A percentile compares a stretch with the other conserved stretches of the same genome.
Evolutionary conservation across 2,797 vertebrate genomes (phyloP).

Genomic region (Menidia menidia): DNA sequence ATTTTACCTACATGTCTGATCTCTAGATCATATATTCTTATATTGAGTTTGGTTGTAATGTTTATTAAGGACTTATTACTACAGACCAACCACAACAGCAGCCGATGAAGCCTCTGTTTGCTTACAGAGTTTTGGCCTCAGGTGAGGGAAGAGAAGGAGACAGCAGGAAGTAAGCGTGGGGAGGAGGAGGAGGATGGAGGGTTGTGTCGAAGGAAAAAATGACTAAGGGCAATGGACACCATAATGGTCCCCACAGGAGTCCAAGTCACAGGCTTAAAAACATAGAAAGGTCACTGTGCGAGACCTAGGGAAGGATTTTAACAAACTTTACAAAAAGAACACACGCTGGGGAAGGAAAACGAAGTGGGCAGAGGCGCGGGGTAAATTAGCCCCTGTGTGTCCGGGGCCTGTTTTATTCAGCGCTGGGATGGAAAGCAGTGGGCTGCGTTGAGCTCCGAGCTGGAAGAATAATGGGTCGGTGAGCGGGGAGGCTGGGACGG

Average conservation of each 20-base stretch:
- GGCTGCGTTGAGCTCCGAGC: slow-evolving; percentile 14
- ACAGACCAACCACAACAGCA: slow-evolving; percentile 62
- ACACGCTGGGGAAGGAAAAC: slow-evolving; percentile 12
- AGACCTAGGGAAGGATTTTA: slow-evolving; percentile 33
- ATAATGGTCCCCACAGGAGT: slow-evolving; percentile 69
- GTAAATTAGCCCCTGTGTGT: slow-evolving; percentile 26
- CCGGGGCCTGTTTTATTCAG: slow-evolving; percentile 21
- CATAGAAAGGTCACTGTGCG: slow-evolving; percentile 36
- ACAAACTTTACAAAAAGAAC: slow-evolving; percentile 18
- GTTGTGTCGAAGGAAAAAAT: slow-evolving; percentile 34
- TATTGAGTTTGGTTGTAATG: too few species aligned
- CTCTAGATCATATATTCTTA: too few species aligned
- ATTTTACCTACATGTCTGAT: too few species aligned
- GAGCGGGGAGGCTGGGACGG: slow-evolving; percentile 17
- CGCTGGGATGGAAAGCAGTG: slow-evolving; percentile 13
- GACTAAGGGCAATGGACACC: slow-evolving; percentile 47
- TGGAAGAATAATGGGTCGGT: slow-evolving; percentile 37
- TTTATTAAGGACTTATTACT: slow-evolving; percentile 13
- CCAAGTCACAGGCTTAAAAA: slow-evolving; percentile 42
- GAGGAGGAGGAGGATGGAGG: not conserved
- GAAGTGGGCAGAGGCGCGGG: slow-evolving; percentile 1
- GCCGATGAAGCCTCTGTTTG: slow-evolving; percentile 62
- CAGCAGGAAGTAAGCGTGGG: slow-evolving; percentile 50
- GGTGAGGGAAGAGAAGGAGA: slow-evolving; percentile 41
- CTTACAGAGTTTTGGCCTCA: slow-evolving; percentile 53